A percentile compares a stretch with the other conserved stretches of the same genome.
Evolutionary conservation across 2,797 vertebrate species (phyloP).

Genomic region (Esox lucius): DNA sequence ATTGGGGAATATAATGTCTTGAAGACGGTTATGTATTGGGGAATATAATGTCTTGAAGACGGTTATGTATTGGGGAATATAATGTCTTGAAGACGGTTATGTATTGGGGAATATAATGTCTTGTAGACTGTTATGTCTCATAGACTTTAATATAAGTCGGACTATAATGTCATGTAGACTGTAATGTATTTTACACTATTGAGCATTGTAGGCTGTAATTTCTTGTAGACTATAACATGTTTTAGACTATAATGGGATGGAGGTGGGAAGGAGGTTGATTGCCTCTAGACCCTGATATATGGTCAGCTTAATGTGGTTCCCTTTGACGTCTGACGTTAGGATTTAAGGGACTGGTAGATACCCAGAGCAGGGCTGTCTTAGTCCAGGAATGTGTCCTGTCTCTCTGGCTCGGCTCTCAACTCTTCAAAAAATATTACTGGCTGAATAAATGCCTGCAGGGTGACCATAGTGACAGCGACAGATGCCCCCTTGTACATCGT

Average conservation of each 20-base stretch:
- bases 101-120: no score
- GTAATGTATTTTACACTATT: no score
- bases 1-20: no score
- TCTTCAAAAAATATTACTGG: slow-evolving; percentile 48
- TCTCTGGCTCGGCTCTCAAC: slow-evolving; percentile 38
- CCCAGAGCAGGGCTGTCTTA: slow-evolving; percentile 56
- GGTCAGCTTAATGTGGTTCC: background rate
- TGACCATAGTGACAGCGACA: slow-evolving; percentile 67
- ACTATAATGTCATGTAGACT: no score
- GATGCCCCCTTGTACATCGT: slow-evolving; percentile 47
- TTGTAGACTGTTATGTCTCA: no score
- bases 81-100: no score
- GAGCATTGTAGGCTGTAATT: no score
- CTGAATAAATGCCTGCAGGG: slow-evolving; percentile 44
- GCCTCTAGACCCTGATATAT: background rate
- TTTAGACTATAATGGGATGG: background rate
- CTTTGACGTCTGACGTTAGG: background rate
- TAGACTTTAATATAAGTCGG: no score
- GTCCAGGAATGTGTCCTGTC: slow-evolving; percentile 47
- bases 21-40: no score
- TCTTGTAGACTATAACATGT: background rate
- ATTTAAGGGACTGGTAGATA: slow-evolving; percentile 43
- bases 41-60: no score
- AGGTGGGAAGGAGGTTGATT: background rate
- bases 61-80: no score